Evolutionary conservation across 1,140 invertebrate species (phyloP), one percentile per base, ranked within the genome.

Genomic region (Drosophila mayri): DNA sequence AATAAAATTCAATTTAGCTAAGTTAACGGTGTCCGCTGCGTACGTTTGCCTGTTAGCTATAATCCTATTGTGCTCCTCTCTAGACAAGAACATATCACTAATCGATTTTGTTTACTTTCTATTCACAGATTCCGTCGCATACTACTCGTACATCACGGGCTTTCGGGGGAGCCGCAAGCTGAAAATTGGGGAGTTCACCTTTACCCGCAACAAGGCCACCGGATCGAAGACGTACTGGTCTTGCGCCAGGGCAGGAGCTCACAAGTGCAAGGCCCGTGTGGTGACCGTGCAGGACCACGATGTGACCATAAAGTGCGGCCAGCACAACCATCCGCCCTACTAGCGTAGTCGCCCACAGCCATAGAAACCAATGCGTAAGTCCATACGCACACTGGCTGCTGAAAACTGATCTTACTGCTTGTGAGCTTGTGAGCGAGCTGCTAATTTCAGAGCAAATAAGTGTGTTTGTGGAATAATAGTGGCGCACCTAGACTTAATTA

Each of bases 321-420:
- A 87, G 44, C 92, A 93, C 64, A 93, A 93, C 79, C 92, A 93
- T 68, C 81, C 86, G 68, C 92, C 92, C 75, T 93, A 93, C 76
- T 93, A 93, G 81, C 32, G 22, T 43, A n/a, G 20, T 32, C 30
- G 11, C 8, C 8, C 8, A 40, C 35, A 52, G 46, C 16, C 22
- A 65, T 57, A 49, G 41, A 79, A 50, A 37, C 20, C 47, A 55
- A 20, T 49, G 61, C 18, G 12, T 38, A 38, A 47, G 44, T 47
- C 44, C 44, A 47, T 14, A 25, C 44, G 44, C 44, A 47, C 44
- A 47, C 44, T 47, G 44, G 22, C 8, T 14, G 14, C 44, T 25
- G 4, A 47, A 47, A 25, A 16, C 14, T 25, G 44, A 25, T 25
- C 12, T 16, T 46, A 25, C 38, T 7, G 28, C 28, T n/a, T n/a